phyloP scores from a whole-genome alignment of 2,888 invertebrate genomes.

The Cheilosia pagana region DNA sequence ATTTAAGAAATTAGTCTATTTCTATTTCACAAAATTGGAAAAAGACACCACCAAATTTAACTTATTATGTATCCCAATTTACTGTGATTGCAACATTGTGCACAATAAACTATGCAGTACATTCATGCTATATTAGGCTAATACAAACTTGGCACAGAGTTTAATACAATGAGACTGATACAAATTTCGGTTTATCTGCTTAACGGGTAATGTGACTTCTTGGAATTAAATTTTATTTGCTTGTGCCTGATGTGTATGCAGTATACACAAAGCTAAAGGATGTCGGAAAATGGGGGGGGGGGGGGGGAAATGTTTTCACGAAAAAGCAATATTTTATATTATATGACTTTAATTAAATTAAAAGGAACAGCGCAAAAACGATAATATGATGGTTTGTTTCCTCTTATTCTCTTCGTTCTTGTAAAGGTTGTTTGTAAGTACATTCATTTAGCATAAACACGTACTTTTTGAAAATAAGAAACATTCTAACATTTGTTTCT shows the following conservation, averaged over 20 bases:
- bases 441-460: slow-evolving; percentile 31
- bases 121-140: slow-evolving; percentile 45
- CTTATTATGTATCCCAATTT: slow-evolving; percentile 2
- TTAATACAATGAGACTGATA: slow-evolving; percentile 52
- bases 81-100: slow-evolving; percentile 12
- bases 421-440: slow-evolving; percentile 52
- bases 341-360: slow-evolving; percentile 73
- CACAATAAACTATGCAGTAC: slow-evolving; percentile 17
- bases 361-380: slow-evolving; percentile 66
- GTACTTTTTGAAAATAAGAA: slow-evolving; percentile 40
- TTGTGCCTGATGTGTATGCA: slow-evolving; percentile 32
- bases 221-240: slow-evolving; percentile 62
- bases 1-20: no score
- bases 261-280: slow-evolving; percentile 37
- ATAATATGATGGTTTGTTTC: slow-evolving; percentile 52
- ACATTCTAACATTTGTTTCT: slow-evolving; percentile 26
- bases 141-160: slow-evolving; percentile 53
- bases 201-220: slow-evolving; percentile 52
- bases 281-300: slow-evolving; percentile 37
- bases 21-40: no score
- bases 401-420: slow-evolving; percentile 2
- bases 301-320: slow-evolving; percentile 59
- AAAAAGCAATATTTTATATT: slow-evolving; percentile 72
- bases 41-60: background rate
- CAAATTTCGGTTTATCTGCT: slow-evolving; percentile 57